phyloP scores from a whole-genome alignment of 2,888 invertebrate genomes.

The Cephus rjabovi region DNA sequence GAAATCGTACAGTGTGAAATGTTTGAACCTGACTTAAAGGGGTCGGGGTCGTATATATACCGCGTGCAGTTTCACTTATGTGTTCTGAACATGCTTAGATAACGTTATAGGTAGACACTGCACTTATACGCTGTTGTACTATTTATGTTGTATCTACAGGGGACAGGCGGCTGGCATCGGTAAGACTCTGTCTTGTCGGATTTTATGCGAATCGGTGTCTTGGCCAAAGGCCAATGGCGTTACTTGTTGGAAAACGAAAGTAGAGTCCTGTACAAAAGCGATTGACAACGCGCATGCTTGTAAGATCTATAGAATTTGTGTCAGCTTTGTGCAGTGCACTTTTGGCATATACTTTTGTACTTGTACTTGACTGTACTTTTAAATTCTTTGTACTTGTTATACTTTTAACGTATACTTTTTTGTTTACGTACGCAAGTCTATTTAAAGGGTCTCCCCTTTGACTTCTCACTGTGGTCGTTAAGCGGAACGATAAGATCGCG shows the following conservation, averaged over 20 bases:
- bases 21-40: constrained; percentile 37
- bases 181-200: not conserved
- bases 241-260: not conserved
- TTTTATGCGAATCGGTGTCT: constrained; percentile 5
- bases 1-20: not conserved
- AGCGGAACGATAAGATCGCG: not conserved
- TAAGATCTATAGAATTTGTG: not conserved
- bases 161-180: not conserved
- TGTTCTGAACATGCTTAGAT: not conserved
- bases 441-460: not conserved
- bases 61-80: not conserved
- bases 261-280: not conserved
- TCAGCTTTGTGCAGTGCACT: not conserved
- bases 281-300: not conserved
- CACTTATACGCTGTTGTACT: not conserved
- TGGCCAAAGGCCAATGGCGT: constrained; percentile 6
- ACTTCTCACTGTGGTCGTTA: not conserved
- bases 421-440: not conserved
- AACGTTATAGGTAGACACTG: constrained; percentile 3
- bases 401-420: not conserved
- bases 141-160: not conserved
- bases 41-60: constrained; percentile 31
- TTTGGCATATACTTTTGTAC: not conserved
- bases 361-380: too few species aligned
- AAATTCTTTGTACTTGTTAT: too few species aligned